Evolutionary conservation across 2,113 vertebrate species (phyloP).

Genomic region (Epinephelus cyanopodus): DNA sequence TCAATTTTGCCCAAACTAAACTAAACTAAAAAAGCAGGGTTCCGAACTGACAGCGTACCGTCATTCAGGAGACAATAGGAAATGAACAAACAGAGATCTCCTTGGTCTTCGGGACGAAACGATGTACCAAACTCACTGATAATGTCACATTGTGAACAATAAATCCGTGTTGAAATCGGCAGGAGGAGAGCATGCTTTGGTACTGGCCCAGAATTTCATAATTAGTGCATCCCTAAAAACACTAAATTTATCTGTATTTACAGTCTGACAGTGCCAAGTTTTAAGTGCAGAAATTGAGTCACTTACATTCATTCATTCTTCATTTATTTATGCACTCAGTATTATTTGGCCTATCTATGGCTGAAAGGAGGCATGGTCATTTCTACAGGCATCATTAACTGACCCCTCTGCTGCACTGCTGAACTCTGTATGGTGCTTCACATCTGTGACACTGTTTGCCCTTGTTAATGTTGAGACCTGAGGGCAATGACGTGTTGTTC

Average conservation of each 20-base stretch:
- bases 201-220: no score
- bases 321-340: constrained; percentile 4
- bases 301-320: not conserved
- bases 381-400: constrained; percentile 27
- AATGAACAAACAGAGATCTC: no score
- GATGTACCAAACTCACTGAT: no score
- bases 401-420: constrained; percentile 34
- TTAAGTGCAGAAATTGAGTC: not conserved
- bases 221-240: no score
- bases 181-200: no score
- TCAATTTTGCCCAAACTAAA: no score
- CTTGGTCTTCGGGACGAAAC: no score
- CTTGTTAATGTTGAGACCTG: constrained; percentile 38
- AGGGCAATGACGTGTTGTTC: constrained; percentile 29
- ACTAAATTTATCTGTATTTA: not conserved
- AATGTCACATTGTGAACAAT: no score
- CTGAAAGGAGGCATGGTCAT: constrained; percentile 17
- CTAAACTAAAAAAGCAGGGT: no score
- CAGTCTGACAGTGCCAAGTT: not conserved
- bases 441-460: constrained; percentile 41
- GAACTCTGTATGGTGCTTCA: constrained; percentile 51
- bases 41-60: no score
- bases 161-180: no score
- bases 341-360: not conserved
- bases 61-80: no score